These are phyloP conservation scores for Rhimphoctona megacephalus DNA, from an alignment of 2,888 invertebrate species.

Conservation along the genomic window DNA sequence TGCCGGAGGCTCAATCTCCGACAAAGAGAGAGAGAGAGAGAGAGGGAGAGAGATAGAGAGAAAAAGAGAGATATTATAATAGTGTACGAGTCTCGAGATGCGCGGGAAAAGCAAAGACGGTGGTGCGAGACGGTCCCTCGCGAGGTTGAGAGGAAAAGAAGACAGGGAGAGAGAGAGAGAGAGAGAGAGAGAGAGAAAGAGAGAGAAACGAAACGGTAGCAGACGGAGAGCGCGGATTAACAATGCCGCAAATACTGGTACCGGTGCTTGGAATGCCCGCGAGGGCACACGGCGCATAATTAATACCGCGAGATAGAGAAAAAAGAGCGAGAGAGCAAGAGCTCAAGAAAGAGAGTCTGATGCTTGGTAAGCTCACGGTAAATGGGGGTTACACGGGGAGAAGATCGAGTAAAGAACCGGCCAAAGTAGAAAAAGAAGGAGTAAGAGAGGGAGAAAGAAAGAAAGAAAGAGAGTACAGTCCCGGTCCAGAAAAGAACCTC, in stretches of 20 bases:
- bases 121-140: conserved; percentile 17
- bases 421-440: conserved; percentile 28
- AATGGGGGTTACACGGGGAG: conserved; percentile 30
- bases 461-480: conserved; percentile 61
- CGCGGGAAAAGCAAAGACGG: conserved; percentile 10
- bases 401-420: conserved; percentile 62
- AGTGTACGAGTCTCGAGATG: conserved; percentile 2
- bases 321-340: conserved; percentile 33
- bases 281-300: conserved; percentile 84
- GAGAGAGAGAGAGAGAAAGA: conserved; percentile 8
- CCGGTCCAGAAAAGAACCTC: conserved; percentile 22
- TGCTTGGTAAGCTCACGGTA: conserved; percentile 17
- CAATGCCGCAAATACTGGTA: conserved; percentile 84
- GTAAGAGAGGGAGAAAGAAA: conserved; percentile 56
- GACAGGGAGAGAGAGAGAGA: neutral
- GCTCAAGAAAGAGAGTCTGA: conserved; percentile 18
- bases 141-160: conserved; percentile 14
- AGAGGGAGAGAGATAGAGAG: neutral
- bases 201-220: conserved; percentile 80
- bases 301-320: conserved; percentile 78
- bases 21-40: conserved; percentile 24
- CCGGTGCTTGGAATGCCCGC: conserved; percentile 82
- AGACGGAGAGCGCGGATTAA: conserved; percentile 82
- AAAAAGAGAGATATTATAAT: conserved; percentile 31
- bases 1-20: conserved; percentile 53